Evolutionary conservation across 2,113 vertebrate species (phyloP).

Genomic region (Aegypius monachus): DNA sequence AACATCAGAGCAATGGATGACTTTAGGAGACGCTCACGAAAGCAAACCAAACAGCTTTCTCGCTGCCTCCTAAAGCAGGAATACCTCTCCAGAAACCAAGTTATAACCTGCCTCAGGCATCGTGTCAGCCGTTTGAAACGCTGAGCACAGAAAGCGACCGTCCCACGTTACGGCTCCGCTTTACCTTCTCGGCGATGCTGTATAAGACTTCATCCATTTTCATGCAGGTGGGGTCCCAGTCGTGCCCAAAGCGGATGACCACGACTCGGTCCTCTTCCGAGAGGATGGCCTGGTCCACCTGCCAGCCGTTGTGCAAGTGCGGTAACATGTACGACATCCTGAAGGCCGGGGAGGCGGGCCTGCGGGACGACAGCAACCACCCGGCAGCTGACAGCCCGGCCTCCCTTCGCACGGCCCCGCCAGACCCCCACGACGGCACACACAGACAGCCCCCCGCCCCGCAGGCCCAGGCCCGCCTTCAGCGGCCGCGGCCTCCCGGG

Average conservation of each 20-base stretch:
- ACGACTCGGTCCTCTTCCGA: constrained; percentile 96
- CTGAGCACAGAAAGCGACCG: fast-evolving
- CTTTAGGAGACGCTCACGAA: fast-evolving
- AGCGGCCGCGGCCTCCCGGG: too few species aligned
- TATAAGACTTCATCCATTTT: constrained; percentile 98
- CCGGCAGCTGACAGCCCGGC: neutral
- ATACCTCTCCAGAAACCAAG: neutral
- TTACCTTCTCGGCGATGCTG: constrained; percentile 96
- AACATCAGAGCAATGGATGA: neutral
- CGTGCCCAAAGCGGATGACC: constrained; percentile 95
- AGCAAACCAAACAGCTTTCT: neutral
- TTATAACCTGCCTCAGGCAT: neutral
- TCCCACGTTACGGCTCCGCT: fast-evolving
- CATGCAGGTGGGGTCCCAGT: constrained; percentile 99
- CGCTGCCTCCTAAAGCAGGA: neutral
- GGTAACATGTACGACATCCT: constrained; percentile 98
- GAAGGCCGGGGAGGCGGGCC: neutral
- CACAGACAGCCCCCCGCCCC: too few species aligned
- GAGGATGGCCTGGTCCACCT: constrained; percentile 97
- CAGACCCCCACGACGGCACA: neutral
- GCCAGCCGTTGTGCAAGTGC: constrained; percentile 98
- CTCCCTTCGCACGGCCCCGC: neutral
- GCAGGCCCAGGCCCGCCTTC: too few species aligned
- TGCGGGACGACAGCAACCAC: neutral
- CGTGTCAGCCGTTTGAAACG: fast-evolving